Evolutionary conservation across 2,888 invertebrate genomes (phyloP).

Genomic region (Cephalotes varians): DNA sequence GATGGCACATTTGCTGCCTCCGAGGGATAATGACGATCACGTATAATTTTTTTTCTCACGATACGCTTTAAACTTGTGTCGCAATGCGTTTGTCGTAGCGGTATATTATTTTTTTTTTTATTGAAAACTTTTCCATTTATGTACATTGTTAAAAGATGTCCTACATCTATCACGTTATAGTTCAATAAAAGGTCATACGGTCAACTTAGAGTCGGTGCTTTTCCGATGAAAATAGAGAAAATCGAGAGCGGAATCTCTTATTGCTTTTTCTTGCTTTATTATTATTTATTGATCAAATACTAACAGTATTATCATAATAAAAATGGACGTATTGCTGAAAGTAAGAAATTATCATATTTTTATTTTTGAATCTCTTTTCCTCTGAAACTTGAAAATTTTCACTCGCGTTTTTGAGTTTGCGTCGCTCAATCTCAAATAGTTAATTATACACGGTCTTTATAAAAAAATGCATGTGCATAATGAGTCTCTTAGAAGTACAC

Average conservation of each 20-base stretch:
- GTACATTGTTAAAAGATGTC: background rate
- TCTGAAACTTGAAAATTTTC: background rate
- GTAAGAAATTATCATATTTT: background rate
- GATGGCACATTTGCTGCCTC: constrained; percentile 58
- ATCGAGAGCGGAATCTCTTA: background rate
- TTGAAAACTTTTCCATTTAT: background rate
- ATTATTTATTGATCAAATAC: background rate
- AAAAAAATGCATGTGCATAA: background rate
- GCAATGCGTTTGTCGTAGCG: background rate
- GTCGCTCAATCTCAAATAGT: background rate
- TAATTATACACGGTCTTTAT: background rate
- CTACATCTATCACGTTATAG: background rate
- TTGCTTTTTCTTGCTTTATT: background rate
- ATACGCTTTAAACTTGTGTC: background rate
- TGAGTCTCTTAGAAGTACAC: constrained; percentile 27
- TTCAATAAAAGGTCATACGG: constrained; percentile 15
- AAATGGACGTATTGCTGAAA: background rate
- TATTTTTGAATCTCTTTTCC: background rate
- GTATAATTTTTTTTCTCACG: background rate
- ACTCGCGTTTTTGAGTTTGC: background rate
- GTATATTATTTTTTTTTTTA: background rate
- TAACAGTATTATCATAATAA: background rate
- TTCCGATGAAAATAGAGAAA: constrained; percentile 1
- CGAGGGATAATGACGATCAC: constrained; percentile 3
- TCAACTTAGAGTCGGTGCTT: background rate